Conservation (phyloP, 2,888 invertebrate species). For the Gordius sp. region DNA sequence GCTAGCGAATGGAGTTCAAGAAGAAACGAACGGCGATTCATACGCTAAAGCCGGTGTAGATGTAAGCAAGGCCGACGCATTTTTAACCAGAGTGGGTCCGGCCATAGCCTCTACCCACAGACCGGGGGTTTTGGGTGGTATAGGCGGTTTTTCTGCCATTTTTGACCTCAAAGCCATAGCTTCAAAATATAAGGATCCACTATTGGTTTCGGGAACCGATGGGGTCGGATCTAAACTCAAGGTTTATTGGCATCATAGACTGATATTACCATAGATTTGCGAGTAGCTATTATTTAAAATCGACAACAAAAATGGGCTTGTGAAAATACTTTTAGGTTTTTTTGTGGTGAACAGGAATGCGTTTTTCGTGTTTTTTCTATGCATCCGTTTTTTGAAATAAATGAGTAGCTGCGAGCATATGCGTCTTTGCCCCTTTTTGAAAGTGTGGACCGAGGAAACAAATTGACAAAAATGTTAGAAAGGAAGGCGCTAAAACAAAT, state of each 20-base stretch:
- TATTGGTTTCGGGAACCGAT: slow-evolving; percentile 72
- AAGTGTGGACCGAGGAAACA: too few species aligned
- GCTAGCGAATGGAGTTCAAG: neutral
- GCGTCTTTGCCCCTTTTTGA: too few species aligned
- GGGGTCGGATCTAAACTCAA: slow-evolving; percentile 89
- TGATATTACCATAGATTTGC: too few species aligned
- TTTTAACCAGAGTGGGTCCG: slow-evolving; percentile 56
- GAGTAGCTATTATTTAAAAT: too few species aligned
- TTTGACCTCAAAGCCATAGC: slow-evolving; percentile 47
- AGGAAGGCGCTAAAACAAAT: too few species aligned
- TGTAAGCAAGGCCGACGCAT: slow-evolving; percentile 60
- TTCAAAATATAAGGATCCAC: slow-evolving; percentile 40
- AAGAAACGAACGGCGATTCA: slow-evolving; percentile 30
- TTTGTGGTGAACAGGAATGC: too few species aligned
- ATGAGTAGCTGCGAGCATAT: too few species aligned
- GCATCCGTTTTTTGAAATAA: too few species aligned
- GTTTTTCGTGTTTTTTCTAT: neutral
- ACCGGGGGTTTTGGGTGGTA: slow-evolving; percentile 47
- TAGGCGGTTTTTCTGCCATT: slow-evolving; percentile 76
- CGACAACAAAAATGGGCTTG: too few species aligned
- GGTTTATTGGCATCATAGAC: slow-evolving; percentile 32
- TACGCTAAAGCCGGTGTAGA: slow-evolving; percentile 70
- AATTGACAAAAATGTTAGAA: too few species aligned
- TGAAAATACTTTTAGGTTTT: too few species aligned
- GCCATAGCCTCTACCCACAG: slow-evolving; percentile 49